Evolutionary conservation across 2,797 vertebrate genomes (phyloP), one percentile per base, ranked within the genome.

Genomic region (Siniperca undulata): DNA sequence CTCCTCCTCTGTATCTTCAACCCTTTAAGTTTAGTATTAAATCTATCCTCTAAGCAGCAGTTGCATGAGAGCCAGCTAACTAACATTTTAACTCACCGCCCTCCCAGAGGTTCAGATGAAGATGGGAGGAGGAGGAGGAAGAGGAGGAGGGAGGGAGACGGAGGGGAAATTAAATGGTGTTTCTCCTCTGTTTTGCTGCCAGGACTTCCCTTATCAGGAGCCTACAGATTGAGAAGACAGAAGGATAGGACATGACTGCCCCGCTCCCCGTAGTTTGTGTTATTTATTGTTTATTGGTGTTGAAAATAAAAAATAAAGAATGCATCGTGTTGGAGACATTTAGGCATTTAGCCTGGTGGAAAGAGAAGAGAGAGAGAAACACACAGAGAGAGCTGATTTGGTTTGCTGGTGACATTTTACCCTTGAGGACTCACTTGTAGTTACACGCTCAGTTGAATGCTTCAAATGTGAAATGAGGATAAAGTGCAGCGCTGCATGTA

Each of bases 351-450:
- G 65, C 80, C 61, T 20, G 19, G 42, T 48, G 59, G 27, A 79
- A 52, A 70, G 56, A 52, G 55, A 52, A 14, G 38, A 27, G 34
- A 20, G 30, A 53, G 36, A 12, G 67, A 36, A 11, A 59, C 7
- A 53, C 46, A 58, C 22, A 17, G 68, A 19, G 34, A 1, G 64
- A 30, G 59, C 22, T 64, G 68, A 74, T 86, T 70, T 16, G 22
- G 61, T 52, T 65, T 85, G 60, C 83, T 53, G 77, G 75, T 84
- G 84, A 87, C 87, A 83, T 79, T 74, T 81, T 20, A 77, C 86
- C 88, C 87, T 91, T 87, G 68, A 92, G 86, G 87, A 84, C 76
- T 91, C 79, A 42, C 78, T 89, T 17, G 68, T 85, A 78, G 83
- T 89, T 85, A 64, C 83, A 89, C 71, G 82, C 87, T 91, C 90